Base-by-base conservation (phyloP, 2,797 vertebrate species). In the Oreonectes daqikongensis region DNA sequence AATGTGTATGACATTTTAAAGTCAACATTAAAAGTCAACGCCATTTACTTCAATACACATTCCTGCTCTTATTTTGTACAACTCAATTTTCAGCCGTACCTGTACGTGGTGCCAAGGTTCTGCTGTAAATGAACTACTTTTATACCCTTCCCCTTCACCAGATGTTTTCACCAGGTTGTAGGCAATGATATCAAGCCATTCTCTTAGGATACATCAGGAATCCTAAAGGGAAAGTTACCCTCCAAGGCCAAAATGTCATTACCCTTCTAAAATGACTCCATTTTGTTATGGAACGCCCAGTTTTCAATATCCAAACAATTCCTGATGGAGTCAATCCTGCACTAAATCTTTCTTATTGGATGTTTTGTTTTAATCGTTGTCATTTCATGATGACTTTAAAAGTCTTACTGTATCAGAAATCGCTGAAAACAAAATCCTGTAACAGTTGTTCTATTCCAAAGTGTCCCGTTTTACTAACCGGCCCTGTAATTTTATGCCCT, bases 381-480 rank as follows among this genome's bases (percentile, higher is more conserved):
- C 5, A 7, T 30, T 17, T 8, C 8, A 32, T n/a, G 15, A 30
- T 60, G 57, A 18, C 22, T 32, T 60, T 18, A 32, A 60, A 55
- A 30, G 0, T 24, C 20, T 24, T 24, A 24, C 22, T 14, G 9
- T 55, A 55, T 8, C 30, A 6, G 50, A 55, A 38, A 20, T 50
- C 18, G 38, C 10, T 40, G 46, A 73, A 52, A 52, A 73, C 32
- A 17, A 22, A 20, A 12, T 65, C 28, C 59, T 32, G 26, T 59
- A 30, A 20, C 30, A 46, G 28, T 18, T 50, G 3, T 2, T 5
- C 40, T 14, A 77, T 76, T 22, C 66, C 5, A 42, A 2, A 26
- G 11, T 60, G 46, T 26, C 24, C 60, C 44, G 46, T 79, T 64
- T 65, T 35, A 69, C 72, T 81, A 73, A 76, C 75, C 46, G 24